Evolutionary conservation across 2,113 vertebrate species (phyloP).

Genomic region (Oncorhynchus gorbuscha): DNA sequence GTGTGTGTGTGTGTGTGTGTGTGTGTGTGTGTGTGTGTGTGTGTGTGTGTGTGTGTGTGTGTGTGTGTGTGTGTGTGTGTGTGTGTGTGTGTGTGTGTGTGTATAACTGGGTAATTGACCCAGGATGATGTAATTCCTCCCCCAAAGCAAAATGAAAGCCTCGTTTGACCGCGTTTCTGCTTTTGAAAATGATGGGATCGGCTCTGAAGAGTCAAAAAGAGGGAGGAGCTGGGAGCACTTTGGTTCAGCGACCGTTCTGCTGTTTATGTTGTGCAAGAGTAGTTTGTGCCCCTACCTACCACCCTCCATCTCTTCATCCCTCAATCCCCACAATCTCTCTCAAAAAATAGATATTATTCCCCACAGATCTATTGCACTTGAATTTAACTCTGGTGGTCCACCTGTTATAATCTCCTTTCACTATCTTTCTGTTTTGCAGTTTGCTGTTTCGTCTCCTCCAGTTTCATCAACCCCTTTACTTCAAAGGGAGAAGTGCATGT

Average conservation of each 20-base stretch:
- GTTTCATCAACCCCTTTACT: no score
- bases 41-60: no score
- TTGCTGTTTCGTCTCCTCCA: neutral
- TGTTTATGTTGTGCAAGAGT: neutral
- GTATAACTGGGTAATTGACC: conserved; percentile 17
- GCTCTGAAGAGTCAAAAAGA: neutral
- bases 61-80: no score
- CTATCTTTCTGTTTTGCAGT: conserved; percentile 41
- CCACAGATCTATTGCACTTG: neutral
- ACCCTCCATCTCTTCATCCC: neutral
- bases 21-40: no score
- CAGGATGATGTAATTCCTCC: conserved; percentile 32
- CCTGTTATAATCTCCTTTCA: conserved; percentile 7
- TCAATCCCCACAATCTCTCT: neutral
- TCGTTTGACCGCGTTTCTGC: neutral
- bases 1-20: no score
- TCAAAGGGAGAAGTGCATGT: no score
- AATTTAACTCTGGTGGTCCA: neutral
- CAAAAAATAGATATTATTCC: neutral
- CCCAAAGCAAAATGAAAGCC: conserved; percentile 35
- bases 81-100: no score
- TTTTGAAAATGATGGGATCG: neutral
- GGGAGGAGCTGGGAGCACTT: neutral
- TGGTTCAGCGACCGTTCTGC: neutral
- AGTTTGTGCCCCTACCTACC: neutral